Evolutionary conservation across 1,140 invertebrate species (phyloP).

Genomic region (Eupristina koningsbergeri): DNA sequence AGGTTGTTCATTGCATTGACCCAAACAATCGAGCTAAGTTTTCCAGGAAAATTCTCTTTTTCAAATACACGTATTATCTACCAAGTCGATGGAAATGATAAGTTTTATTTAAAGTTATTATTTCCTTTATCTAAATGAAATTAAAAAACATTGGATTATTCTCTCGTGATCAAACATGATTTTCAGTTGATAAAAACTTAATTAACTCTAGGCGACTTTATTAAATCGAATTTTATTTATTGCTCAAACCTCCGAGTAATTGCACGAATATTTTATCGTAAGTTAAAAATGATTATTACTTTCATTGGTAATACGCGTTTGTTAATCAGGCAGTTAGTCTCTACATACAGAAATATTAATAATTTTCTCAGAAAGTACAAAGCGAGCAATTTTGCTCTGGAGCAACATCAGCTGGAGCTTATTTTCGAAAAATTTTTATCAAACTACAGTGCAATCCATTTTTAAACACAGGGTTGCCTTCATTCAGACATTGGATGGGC

Average conservation of each 20-base stretch:
- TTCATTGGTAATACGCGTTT: not conserved
- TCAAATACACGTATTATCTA: not conserved
- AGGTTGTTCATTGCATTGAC: not conserved
- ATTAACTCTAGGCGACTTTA: too few relatives aligned
- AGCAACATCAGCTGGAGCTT: too few relatives aligned
- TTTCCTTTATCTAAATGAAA: too few relatives aligned
- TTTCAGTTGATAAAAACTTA: too few relatives aligned
- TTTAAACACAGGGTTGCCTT: not conserved
- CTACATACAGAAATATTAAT: not conserved
- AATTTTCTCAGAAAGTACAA: not conserved
- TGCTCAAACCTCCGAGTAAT: too few relatives aligned
- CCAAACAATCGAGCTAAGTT: not conserved
- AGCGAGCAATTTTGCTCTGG: too few relatives aligned
- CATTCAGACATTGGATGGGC: not conserved
- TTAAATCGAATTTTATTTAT: too few relatives aligned
- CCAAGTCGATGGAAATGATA: not conserved
- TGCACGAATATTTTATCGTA: too few relatives aligned
- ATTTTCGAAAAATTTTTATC: too few relatives aligned
- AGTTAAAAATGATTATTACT: too few relatives aligned
- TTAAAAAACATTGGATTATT: too few relatives aligned
- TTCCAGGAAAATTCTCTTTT: not conserved
- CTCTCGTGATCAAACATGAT: too few relatives aligned
- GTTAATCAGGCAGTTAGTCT: not conserved
- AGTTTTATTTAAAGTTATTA: not conserved
- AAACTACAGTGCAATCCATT: not conserved